phyloP scores from a whole-genome alignment of 23 tunicate species.

The Trididemnum clinides region DNA sequence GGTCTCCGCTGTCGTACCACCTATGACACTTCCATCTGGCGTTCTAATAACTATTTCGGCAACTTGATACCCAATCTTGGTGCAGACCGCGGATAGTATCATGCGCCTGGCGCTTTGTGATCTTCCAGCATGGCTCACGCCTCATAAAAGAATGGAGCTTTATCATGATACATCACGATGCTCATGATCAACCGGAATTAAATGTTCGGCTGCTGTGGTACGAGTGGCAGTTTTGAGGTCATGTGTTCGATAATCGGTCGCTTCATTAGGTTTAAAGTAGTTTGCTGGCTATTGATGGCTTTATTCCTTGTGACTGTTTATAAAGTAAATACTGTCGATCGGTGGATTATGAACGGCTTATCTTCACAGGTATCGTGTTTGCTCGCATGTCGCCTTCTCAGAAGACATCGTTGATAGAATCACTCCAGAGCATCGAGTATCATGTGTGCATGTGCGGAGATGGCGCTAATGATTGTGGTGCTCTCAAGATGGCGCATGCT shows the following conservation, averaged over 20 bases:
- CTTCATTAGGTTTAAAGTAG: neutral
- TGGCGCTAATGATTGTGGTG: slow-evolving; percentile 99
- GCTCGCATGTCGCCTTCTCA: slow-evolving; percentile 99
- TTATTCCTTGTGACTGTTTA: too few species aligned
- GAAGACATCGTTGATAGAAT: slow-evolving; percentile 86
- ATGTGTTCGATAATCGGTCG: neutral
- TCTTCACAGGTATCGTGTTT: slow-evolving; percentile 68
- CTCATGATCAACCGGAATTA: neutral
- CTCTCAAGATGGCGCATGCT: slow-evolving; percentile 89
- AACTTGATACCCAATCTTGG: too few species aligned
- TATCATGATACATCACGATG: too few species aligned
- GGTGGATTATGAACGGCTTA: neutral
- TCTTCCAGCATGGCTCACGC: too few species aligned
- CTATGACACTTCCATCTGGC: too few species aligned
- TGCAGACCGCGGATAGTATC: too few species aligned
- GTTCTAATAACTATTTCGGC: too few species aligned
- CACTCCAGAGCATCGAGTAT: slow-evolving; percentile 69
- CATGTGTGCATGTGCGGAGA: slow-evolving; percentile 96
- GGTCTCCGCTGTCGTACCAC: too few species aligned
- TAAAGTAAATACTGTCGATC: neutral
- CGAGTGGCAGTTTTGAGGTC: neutral
- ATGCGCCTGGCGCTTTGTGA: too few species aligned
- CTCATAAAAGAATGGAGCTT: too few species aligned
- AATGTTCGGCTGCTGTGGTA: neutral
- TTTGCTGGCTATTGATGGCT: too few species aligned